A percentile compares a stretch with the other conserved stretches of the same genome.
Evolutionary conservation across 1,140 invertebrate species (phyloP).

Genomic region (Phocides pigmalion): DNA sequence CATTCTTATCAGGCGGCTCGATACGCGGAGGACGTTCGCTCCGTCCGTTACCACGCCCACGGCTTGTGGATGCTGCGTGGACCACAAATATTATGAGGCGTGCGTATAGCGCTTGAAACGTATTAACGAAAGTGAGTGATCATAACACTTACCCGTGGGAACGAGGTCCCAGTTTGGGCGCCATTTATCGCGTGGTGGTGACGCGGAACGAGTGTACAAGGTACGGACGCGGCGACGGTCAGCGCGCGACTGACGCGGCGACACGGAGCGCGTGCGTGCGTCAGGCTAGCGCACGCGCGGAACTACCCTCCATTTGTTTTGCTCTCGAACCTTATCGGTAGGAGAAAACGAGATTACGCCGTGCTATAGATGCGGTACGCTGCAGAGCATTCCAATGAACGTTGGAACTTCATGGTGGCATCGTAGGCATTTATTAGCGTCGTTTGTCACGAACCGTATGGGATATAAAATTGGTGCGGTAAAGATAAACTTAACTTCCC

Average conservation of each 20-base stretch:
- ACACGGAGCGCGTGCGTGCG: conserved; percentile 63
- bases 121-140: conserved; percentile 33
- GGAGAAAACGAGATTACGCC: conserved; percentile 70
- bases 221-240: conserved; percentile 55
- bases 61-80: conserved; percentile 53
- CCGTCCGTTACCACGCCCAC: conserved; percentile 66
- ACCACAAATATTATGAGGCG: conserved; percentile 35
- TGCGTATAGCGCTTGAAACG: conserved; percentile 1
- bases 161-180: conserved; percentile 69
- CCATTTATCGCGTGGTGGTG: conserved; percentile 71
- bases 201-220: conserved; percentile 37
- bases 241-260: conserved; percentile 68
- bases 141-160: conserved; percentile 69
- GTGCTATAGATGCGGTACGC: conserved; percentile 60
- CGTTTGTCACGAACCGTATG: conserved; percentile 46
- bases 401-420: conserved; percentile 46
- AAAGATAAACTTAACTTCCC: conserved; percentile 18
- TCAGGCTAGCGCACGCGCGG: conserved; percentile 57
- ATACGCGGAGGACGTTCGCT: conserved; percentile 47
- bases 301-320: conserved; percentile 69
- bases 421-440: conserved; percentile 56
- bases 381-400: conserved; percentile 68
- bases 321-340: conserved; percentile 64
- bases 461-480: conserved; percentile 28
- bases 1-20: conserved; percentile 66